Evolutionary conservation across 2,113 vertebrate genomes (phyloP), one percentile per base, ranked within the genome.

Genomic region (Malurus alboscapulatus): DNA sequence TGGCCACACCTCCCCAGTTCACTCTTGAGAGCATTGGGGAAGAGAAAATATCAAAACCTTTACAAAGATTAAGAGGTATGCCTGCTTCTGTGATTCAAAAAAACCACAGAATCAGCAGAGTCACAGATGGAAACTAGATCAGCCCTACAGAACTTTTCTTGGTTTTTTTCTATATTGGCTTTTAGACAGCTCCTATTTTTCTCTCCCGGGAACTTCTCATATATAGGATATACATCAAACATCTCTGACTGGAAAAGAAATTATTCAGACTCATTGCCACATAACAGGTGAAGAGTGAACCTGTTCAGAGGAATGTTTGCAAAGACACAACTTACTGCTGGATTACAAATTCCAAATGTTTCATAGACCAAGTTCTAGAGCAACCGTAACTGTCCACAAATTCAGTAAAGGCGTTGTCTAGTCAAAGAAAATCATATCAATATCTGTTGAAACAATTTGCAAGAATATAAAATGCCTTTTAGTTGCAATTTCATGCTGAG

Each of bases 1-100:
- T 42, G 57, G 9, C 13, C 2, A 1, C 36, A 53, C 5, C 2
- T 69, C 8, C 15, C 16, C 27, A 65, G 26, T 30, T 78, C 27
- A 13, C 4, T 63, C 32, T 21, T 40, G n/a, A 76, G 11, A 47
- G 5, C 0, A 0, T 4, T 59, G 19, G 17, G 34, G 16, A 63
- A 62, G 24, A 63, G 0, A 10, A 51, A 10, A 14, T 3, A 30
- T 29, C 6, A 9, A 59, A 86, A 53, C 3, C 27, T 36, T 80
- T 55, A 44, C 6, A n/a, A 9, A 69, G 42, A 3, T 87, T 45
- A 45, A 38, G 53, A 82, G 13, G 1, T 19, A 58, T 14, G 7
- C n/a, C 16, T 53, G 10, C 12, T 38, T 51, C 38, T 47, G 20
- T 38, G 13, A 81, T 58, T 84, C 55, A 71, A 29, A 81, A 81